Evolutionary conservation across 2,113 vertebrate genomes (phyloP).

Genomic region (Nycticryphes semicollaris): DNA sequence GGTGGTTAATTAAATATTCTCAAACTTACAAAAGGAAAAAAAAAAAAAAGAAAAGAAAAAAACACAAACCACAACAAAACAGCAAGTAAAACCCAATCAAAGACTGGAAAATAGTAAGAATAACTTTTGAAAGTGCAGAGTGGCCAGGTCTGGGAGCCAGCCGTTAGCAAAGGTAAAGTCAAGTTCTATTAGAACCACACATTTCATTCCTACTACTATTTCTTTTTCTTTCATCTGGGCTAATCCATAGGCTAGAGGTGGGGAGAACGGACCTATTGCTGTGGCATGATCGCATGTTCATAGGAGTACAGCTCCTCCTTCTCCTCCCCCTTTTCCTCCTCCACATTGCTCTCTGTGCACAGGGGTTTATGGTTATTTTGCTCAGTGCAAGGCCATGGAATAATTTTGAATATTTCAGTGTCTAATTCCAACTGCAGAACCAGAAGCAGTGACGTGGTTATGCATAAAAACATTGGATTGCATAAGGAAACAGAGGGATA

Average conservation of each 20-base stretch:
- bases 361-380: background rate
- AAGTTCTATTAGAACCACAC: conserved; percentile 39
- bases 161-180: background rate
- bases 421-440: background rate
- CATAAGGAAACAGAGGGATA: background rate
- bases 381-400: background rate
- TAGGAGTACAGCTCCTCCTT: background rate
- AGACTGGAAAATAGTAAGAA: background rate
- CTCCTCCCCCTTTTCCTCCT: background rate
- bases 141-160: background rate
- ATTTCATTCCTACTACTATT: background rate
- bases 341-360: background rate
- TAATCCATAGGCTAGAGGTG: background rate
- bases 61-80: background rate
- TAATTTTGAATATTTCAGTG: background rate
- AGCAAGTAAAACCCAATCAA: background rate
- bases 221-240: background rate
- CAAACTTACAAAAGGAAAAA: background rate
- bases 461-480: background rate
- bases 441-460: background rate
- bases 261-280: background rate
- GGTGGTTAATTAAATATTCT: conserved; percentile 30
- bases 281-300: background rate
- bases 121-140: background rate
- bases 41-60: no score